phyloP scores from a whole-genome alignment of 2,888 invertebrate genomes.

The Mechanitis mazaeus region DNA sequence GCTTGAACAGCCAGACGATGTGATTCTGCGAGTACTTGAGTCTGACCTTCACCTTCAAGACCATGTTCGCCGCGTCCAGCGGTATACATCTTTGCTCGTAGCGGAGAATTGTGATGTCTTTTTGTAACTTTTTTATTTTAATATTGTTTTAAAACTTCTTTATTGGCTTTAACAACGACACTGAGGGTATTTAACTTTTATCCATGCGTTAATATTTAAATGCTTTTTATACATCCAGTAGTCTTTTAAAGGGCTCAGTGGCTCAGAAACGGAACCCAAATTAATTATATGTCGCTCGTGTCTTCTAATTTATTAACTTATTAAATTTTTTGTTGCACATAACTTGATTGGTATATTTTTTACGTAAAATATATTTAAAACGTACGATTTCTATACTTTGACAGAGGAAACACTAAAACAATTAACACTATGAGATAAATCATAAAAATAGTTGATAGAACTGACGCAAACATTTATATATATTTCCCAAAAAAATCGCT shows the following conservation, averaged over 20 bases:
- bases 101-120: slow-evolving; percentile 32
- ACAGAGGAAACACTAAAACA: slow-evolving; percentile 60
- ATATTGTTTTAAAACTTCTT: neutral
- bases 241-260: too few relatives aligned
- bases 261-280: too few relatives aligned
- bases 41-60: slow-evolving; percentile 76
- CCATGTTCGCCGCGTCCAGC: slow-evolving; percentile 69
- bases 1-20: slow-evolving; percentile 76
- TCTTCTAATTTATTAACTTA: too few relatives aligned
- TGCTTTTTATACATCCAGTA: too few relatives aligned
- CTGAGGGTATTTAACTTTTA: too few relatives aligned
- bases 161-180: too few relatives aligned
- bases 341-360: neutral
- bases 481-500: neutral
- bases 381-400: slow-evolving; percentile 48
- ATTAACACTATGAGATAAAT: slow-evolving; percentile 60
- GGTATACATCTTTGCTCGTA: slow-evolving; percentile 64
- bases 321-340: too few relatives aligned
- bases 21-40: slow-evolving; percentile 77
- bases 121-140: neutral
- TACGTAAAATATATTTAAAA: slow-evolving; percentile 14
- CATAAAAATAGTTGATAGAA: slow-evolving; percentile 58
- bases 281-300: too few relatives aligned
- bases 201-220: too few relatives aligned
- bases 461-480: slow-evolving; percentile 43